phyloP scores from a whole-genome alignment of 2,113 vertebrate species.

The Tichodroma muraria region DNA sequence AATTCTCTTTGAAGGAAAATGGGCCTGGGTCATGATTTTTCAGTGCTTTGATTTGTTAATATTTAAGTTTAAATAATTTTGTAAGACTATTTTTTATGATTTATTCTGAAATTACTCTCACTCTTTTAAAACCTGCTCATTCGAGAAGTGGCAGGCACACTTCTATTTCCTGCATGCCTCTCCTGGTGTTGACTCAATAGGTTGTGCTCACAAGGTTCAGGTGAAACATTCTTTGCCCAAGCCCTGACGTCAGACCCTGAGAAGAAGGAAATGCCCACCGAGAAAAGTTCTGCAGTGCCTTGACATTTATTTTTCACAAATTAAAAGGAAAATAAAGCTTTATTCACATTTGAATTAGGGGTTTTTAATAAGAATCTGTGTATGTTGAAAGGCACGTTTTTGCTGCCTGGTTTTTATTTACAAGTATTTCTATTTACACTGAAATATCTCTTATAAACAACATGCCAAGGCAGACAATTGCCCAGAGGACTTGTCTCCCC shows the following conservation, averaged over 20 bases:
- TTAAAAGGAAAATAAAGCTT: background rate
- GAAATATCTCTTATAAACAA: background rate
- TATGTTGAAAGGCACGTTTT: background rate
- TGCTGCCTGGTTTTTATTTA: background rate
- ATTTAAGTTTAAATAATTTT: background rate
- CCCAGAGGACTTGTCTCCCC: background rate
- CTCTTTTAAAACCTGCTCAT: background rate
- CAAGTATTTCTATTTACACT: background rate
- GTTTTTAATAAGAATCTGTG: background rate
- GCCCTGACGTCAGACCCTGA: background rate
- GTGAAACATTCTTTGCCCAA: background rate
- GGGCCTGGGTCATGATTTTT: background rate
- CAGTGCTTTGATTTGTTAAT: background rate
- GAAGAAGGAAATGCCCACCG: background rate
- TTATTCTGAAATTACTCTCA: background rate
- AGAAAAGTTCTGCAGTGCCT: background rate
- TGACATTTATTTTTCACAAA: background rate
- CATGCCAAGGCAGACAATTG: background rate
- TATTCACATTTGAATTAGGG: background rate
- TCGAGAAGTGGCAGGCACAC: background rate
- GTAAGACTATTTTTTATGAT: background rate
- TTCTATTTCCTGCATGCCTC: background rate
- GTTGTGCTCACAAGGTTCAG: background rate
- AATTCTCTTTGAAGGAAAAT: background rate
- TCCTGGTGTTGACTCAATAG: background rate